Percentiles rank a stretch among this genome's conserved stretches.
Evolutionary conservation across 2,797 vertebrate species (phyloP).

Genomic region (Coranthus polyacanthus): DNA sequence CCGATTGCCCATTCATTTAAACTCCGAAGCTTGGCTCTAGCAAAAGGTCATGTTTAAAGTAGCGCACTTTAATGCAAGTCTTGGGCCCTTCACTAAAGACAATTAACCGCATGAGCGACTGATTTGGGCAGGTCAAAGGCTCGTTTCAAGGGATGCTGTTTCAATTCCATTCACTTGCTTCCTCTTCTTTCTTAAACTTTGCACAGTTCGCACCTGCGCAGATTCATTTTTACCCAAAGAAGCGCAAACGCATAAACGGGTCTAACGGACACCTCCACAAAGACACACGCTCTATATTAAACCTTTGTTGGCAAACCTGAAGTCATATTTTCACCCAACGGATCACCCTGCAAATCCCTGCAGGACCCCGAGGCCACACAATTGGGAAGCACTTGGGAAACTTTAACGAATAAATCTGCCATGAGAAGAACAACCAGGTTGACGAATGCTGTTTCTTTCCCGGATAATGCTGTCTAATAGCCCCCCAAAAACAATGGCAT

Average conservation of each 20-base stretch:
- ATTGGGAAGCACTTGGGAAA: slow-evolving; percentile 44
- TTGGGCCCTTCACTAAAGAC: not conserved
- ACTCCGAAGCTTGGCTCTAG: slow-evolving; percentile 11
- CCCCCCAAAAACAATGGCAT: slow-evolving; percentile 66
- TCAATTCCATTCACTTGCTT: not conserved
- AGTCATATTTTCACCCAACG: no score
- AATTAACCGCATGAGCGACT: slow-evolving; percentile 7
- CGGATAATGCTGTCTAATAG: slow-evolving; percentile 58
- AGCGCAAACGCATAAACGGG: not conserved
- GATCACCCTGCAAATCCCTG: no score
- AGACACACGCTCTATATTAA: not conserved
- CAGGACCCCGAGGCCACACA: slow-evolving; percentile 36
- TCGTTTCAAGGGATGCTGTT: not conserved
- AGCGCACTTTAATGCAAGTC: not conserved
- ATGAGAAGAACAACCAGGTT: slow-evolving; percentile 62
- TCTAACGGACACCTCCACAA: slow-evolving; percentile 14
- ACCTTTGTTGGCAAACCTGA: not conserved
- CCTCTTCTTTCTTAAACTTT: not conserved
- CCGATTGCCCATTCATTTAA: no score
- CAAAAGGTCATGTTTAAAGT: not conserved
- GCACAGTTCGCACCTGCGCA: not conserved
- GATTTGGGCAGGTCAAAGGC: not conserved
- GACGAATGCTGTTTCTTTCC: slow-evolving; percentile 63
- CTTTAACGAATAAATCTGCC: slow-evolving; percentile 71
- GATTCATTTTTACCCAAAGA: slow-evolving; percentile 3